A percentile compares a stretch with the other conserved stretches of the same genome.
Evolutionary conservation across 1,140 invertebrate species (phyloP).

Genomic region (Sitobion miscanthi): DNA sequence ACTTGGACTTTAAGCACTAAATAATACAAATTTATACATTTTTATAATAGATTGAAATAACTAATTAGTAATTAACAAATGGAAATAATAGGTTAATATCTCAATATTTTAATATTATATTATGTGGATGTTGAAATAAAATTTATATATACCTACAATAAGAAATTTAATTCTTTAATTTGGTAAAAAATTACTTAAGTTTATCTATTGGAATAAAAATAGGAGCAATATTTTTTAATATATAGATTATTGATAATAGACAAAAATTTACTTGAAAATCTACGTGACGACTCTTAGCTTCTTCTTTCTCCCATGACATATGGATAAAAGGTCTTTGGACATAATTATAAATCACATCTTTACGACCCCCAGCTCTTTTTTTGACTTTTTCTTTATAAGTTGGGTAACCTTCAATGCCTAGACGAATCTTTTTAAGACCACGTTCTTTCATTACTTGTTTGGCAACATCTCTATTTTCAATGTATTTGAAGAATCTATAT

Average conservation of each 20-base stretch:
- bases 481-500: slow-evolving; percentile 99
- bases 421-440: slow-evolving; percentile 97
- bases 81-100: not conserved
- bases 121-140: not conserved
- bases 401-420: slow-evolving; percentile 99
- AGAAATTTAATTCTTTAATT: not conserved
- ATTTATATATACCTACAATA: not conserved
- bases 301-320: slow-evolving; percentile 99
- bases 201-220: not conserved
- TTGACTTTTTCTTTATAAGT: slow-evolving; percentile 98
- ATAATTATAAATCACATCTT: slow-evolving; percentile 98
- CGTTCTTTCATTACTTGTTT: slow-evolving; percentile 98
- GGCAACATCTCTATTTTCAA: slow-evolving; percentile 98
- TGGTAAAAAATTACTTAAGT: not conserved
- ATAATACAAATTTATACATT: slow-evolving; percentile 55
- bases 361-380: slow-evolving; percentile 85
- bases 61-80: not conserved
- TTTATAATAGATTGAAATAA: too few relatives aligned
- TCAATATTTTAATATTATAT: not conserved
- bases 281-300: slow-evolving; percentile 97
- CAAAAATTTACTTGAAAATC: slow-evolving; percentile 78
- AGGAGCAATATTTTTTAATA: not conserved
- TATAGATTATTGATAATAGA: not conserved
- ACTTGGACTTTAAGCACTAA: slow-evolving; percentile 93
- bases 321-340: slow-evolving; percentile 99